A percentile compares a stretch with the other conserved stretches of the same genome.
Conservation (phyloP, 2,888 invertebrate genomes). For the Drosophila mercatorum region DNA sequence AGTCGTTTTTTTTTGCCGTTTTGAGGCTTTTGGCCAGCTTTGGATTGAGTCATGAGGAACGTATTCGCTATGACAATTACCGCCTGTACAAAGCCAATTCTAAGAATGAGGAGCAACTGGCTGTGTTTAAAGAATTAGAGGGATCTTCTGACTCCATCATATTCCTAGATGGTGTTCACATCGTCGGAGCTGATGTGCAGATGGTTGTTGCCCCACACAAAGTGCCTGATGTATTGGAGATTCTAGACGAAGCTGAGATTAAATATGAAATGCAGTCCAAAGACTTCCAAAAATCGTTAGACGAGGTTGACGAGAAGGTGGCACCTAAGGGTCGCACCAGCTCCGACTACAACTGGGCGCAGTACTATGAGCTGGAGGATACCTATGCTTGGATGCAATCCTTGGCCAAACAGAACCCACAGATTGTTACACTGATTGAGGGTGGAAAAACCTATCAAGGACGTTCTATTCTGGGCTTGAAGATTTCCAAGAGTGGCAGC, state of each 20-base stretch:
- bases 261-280: conserved; percentile 84
- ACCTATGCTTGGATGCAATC: conserved; percentile 86
- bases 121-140: conserved; percentile 85
- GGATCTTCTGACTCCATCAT: conserved; percentile 83
- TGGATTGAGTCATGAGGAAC: conserved; percentile 54
- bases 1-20: conserved; percentile 67
- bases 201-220: conserved; percentile 84
- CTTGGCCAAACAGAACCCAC: conserved; percentile 85
- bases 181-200: conserved; percentile 85
- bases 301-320: conserved; percentile 64
- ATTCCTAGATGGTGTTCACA: conserved; percentile 85
- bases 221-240: conserved; percentile 73
- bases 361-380: conserved; percentile 82
- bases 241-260: conserved; percentile 81
- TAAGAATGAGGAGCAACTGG: conserved; percentile 85
- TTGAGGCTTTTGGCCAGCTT: conserved; percentile 60
- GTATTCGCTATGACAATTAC: conserved; percentile 86
- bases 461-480: conserved; percentile 87
- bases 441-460: conserved; percentile 87
- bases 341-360: conserved; percentile 74
- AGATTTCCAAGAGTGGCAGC: conserved; percentile 85
- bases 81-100: conserved; percentile 87
- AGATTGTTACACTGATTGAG: conserved; percentile 85
- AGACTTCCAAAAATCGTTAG: conserved; percentile 84
- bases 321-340: conserved; percentile 52